Evolutionary conservation across 2,113 vertebrate genomes (phyloP), one percentile per base, ranked within the genome.

Genomic region (Varanus komodoensis): DNA sequence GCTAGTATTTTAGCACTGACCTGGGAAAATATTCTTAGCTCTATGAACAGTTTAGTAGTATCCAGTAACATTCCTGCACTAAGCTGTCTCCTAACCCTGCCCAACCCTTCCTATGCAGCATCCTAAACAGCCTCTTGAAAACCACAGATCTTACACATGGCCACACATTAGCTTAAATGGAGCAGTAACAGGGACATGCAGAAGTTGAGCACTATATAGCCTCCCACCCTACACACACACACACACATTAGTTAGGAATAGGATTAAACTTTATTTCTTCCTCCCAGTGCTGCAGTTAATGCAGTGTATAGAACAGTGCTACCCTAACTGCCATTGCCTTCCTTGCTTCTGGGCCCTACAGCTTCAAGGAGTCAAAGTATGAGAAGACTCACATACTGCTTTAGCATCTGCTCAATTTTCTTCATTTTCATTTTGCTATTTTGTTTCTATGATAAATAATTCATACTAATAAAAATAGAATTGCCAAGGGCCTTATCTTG

Each of bases 391-490:
- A 68, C 48, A 64, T 54, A 73, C 32, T 54, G 17, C 52, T 89
- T 74, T 73, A 82, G 71, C 38, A 67, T 14, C 74, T 38, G 57
- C 54, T 79, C 64, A 3, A 34, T 32, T 86, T 90, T 79, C 21
- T 71, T 90, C 75, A 38, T 8, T 9, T 79, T 79, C 32, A 2
- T 84, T 69, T 83, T 79, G 64, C 12, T 83, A 27, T 77, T 34
- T 64, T 84, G 1, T 38, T 82, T 71, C 54, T 34, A 52, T 88
- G 52, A 73, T 81, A 80, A 88, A 80, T 91, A 38, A 68, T 91
- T 89, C 50, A 73, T 84, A 48, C 0, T 67, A n/a, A 91, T 86
- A 27, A 71, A 27, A 25, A 71, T 71, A 67, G 75, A 85, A 91
- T 50, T 5, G 34, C 50, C 38, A 64, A 1, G 32, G 57, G 71